phyloP scores from a whole-genome alignment of 2,888 invertebrate species.

The Amphipoea oculea region DNA sequence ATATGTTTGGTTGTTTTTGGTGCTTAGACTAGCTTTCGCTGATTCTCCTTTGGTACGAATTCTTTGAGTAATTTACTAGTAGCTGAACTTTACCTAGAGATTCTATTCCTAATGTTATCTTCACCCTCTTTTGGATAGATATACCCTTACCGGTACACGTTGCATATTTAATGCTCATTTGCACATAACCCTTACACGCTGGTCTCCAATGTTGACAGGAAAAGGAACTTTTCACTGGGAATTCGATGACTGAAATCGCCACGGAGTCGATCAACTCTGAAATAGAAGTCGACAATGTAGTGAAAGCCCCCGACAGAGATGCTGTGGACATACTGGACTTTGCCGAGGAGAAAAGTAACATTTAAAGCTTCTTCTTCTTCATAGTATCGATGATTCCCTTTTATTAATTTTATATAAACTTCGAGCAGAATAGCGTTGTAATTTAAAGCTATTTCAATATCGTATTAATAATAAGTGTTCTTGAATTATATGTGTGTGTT shows the following conservation, averaged over 20 bases:
- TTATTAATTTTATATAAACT: background rate
- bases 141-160: background rate
- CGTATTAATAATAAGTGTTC: background rate
- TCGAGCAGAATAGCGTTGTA: background rate
- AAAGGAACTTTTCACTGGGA: background rate
- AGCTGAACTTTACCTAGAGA: too few species aligned
- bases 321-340: slow-evolving; percentile 71
- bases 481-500: background rate
- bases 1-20: background rate
- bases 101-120: background rate
- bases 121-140: background rate
- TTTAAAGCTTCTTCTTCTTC: background rate
- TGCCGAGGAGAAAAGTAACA: slow-evolving; percentile 2
- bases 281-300: background rate
- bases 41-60: background rate
- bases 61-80: background rate
- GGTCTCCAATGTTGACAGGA: slow-evolving; percentile 1
- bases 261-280: background rate
- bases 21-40: background rate
- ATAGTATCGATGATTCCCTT: background rate
- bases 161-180: background rate
- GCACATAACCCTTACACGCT: background rate
- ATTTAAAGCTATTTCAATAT: background rate
- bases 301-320: slow-evolving; percentile 54
- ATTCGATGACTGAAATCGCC: slow-evolving; percentile 9